phyloP scores from a whole-genome alignment of 2,797 vertebrate species.

The Parauchenoglanis punctatus region DNA sequence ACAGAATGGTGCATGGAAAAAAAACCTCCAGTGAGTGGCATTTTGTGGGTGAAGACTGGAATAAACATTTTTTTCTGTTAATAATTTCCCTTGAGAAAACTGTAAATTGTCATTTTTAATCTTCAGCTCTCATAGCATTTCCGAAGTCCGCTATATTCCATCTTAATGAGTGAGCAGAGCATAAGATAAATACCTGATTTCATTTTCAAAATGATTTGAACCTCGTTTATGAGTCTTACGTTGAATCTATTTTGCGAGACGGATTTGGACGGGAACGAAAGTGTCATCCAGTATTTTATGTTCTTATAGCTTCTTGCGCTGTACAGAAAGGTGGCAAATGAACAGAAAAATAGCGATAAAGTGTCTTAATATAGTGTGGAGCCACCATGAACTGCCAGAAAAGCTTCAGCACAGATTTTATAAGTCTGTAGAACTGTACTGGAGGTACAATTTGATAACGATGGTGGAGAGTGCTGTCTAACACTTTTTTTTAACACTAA shows the following conservation, averaged over 20 bases:
- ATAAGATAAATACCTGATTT: background rate
- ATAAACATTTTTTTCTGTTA: too few species aligned
- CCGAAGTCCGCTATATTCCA: background rate
- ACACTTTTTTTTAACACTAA: background rate
- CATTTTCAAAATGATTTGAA: background rate
- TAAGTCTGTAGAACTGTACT: too few species aligned
- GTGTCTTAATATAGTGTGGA: background rate
- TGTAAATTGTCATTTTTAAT: background rate
- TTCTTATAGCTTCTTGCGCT: background rate
- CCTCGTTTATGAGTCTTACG: background rate
- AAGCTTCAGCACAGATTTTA: background rate
- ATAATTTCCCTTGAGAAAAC: too few species aligned
- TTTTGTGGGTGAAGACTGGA: background rate
- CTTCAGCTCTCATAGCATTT: background rate
- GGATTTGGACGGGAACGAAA: background rate
- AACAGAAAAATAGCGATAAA: too few species aligned
- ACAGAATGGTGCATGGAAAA: background rate
- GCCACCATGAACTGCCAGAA: background rate
- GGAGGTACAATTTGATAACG: too few species aligned
- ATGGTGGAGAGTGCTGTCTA: background rate
- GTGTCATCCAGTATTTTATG: too few species aligned
- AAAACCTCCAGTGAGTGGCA: background rate
- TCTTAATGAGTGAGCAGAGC: conserved; percentile 16
- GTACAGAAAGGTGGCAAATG: background rate
- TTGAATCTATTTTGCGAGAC: background rate